Evolutionary conservation across 2,797 vertebrate species (phyloP), one percentile per base, ranked within the genome.

Genomic region (Triplophysa yarkandensis): DNA sequence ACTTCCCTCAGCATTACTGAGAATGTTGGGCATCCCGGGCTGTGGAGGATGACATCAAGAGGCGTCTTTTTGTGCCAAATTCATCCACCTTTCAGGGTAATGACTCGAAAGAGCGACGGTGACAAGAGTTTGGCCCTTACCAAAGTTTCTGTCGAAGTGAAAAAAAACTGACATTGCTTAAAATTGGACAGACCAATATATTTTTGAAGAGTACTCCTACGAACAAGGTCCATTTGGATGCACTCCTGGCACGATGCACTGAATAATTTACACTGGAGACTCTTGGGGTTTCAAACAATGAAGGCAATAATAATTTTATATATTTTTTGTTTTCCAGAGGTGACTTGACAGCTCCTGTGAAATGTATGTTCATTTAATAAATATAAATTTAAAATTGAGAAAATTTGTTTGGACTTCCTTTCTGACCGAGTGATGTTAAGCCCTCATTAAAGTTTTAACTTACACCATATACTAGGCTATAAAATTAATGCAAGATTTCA

Each of bases 301-400:
- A 89, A 85, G 85, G 89, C 85, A 90, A 86, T 84, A 78, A 86
- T 83, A 78, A 80, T 80, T 87, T 82, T 85, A 78, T 76, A 77
- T 72, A 55, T 17, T 82, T 86, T 76, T 85, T 86, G 83, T 66
- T 87, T 84, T 78, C 78, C 78, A 68, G 88, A 88, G 86, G 86
- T 89, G 87, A 90, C 88, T 85, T 84, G 79, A 34, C 71, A 86
- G 87, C 86, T 85, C 83, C 82, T 81, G 79, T 88, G 84, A 90
- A 85, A 84, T 87, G 79, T 71, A 85, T 90, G 87, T 90, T 87
- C 87, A 88, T 89, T 89, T 87, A 92, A 93, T 92, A 92, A 92
- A 92, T 83, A 86, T 83, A 88, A 85, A 85, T 86, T 85, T 80
- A 80, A 85, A 75, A 88, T 62, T 85, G 81, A 78, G 78, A 27